Base-by-base conservation (phyloP, 2,797 vertebrate genomes). In the Crenuchus spilurus region DNA sequence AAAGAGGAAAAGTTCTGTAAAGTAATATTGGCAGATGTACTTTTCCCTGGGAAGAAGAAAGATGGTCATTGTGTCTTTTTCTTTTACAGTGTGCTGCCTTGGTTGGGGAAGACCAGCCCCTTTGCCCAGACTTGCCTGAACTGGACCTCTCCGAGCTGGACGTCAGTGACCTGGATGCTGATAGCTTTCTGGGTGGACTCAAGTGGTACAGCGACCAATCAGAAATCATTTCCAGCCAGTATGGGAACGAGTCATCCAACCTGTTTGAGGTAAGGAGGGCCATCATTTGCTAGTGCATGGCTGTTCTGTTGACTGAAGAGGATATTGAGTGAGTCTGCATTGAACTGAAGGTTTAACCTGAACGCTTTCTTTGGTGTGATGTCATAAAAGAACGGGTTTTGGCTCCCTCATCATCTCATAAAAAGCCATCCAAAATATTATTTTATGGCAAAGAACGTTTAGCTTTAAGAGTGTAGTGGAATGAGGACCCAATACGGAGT, bases 121-220 rank as follows among this genome's bases (percentile, higher is more conserved):
- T 99, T 88, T 99, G 97, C 87, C 96, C 97, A 61, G 97, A 99
- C 91, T 94, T 99, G 85, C 97, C 97, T 54, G 97, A 99, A 93
- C 97, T 99, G 76, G 97, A 99, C 91, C 97, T 99, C 79, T 99
- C 97, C 33, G 97, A 99, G 93, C 93, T 99, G 83, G 97, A 98
- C 84, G 97, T 99, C 89, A 98, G 97, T 0, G 97, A 99, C 91
- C 94, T 99, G 89, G 96, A 99, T n/a, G 94, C 97, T 0, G 97
- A 99, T 90, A 95, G 94, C 87, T 99, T 99, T 90, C 90, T 99
- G 86, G 97, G 96, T 48, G 97, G 97, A 88, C 95, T 99, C 90
- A 99, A 99, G 91, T 99, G 97, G 97, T 99, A 98, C 94, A 99
- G 94, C 3, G 97, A 99, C 95, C 97, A 99, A 94, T 97, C 97